Evolutionary conservation across 1,140 invertebrate species (phyloP), one percentile per base, ranked within the genome.

Genomic region (Rhyacophila brunnea): DNA sequence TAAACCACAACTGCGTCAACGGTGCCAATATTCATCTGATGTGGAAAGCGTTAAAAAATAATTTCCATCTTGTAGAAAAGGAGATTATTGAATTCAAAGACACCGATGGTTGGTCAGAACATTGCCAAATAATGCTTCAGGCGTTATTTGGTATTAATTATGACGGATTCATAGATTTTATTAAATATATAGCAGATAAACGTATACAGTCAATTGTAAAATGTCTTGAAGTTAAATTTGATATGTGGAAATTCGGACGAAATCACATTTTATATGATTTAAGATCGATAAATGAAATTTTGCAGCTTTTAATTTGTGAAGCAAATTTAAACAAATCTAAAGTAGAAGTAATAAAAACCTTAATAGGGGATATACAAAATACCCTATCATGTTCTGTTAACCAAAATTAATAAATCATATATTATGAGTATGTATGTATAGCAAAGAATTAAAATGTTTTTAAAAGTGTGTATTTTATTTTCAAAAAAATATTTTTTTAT

Each of bases 1-100:
- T 98, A 14, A 99, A 98, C 78, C 96, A 98, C 73, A 99, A 98
- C 72, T 98, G 94, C 92, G 83, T 98, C 38, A 98, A 98, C 82
- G 91, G 85, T 1, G 92, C 89, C 70, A 98, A 97, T 73, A 81
- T 97, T 46, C 66, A 80, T 35, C 70, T 78, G 28, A 85, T 95
- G 58, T 95, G 91, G 87, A 62, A 74, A 0, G 82, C 85, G 32
- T 69, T 98, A 11, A 75, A 83, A 56, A 71, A 74, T 14, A 84
- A 86, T 67, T 75, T 94, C 43, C 36, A 70, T 20, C 82, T 83
- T 52, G 92, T 96, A 3, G 81, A 89, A 71, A 79, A 82, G 62
- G 93, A 96, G 80, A 89, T 96, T 43, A 69, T 78, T 20, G 89
- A 92, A 69, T 90, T 88, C 67, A 79, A 71, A 62, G 79, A 84